Percentiles rank a stretch among this genome's conserved stretches.
These are phyloP conservation scores for Meteorus sp. DNA, from an alignment of 1,140 invertebrate species.

Conservation along the genomic window DNA sequence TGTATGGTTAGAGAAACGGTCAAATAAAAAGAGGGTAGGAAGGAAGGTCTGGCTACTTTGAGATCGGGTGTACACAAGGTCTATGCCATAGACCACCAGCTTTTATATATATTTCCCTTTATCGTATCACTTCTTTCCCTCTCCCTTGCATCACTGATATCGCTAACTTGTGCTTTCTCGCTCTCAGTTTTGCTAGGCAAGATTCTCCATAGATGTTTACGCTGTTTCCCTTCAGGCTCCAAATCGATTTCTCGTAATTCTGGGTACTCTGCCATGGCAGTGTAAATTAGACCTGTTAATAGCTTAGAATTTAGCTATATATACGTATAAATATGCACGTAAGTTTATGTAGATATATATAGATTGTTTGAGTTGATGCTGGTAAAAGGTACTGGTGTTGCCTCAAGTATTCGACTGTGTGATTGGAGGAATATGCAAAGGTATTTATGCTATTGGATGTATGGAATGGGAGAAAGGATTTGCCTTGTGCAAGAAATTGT, in stretches of 20 bases:
- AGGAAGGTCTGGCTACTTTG: constrained; percentile 17
- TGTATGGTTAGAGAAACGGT: too few relatives aligned
- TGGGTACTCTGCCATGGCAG: background rate
- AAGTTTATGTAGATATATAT: too few relatives aligned
- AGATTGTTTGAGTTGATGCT: too few relatives aligned
- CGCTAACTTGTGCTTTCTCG: background rate
- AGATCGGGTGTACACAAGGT: constrained; percentile 21
- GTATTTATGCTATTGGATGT: background rate
- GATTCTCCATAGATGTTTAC: background rate
- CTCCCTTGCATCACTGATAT: background rate
- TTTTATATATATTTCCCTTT: constrained; percentile 29
- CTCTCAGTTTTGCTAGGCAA: too few relatives aligned
- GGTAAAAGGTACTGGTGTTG: background rate
- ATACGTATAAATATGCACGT: too few relatives aligned
- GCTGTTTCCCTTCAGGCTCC: constrained; percentile 16
- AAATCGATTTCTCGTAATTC: constrained; percentile 27
- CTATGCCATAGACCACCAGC: constrained; percentile 11
- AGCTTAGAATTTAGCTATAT: constrained; percentile 17
- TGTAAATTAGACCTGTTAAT: constrained; percentile 22
- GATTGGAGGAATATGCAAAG: too few relatives aligned
- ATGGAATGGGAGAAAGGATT: constrained; percentile 1
- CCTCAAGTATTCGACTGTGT: too few relatives aligned
- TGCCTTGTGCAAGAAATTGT: constrained; percentile 6
- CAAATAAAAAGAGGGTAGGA: background rate
- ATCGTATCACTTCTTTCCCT: constrained; percentile 4